Evolutionary conservation across 2,113 vertebrate genomes (phyloP), one percentile per base, ranked within the genome.

Genomic region (Phyllostomus hastatus): DNA sequence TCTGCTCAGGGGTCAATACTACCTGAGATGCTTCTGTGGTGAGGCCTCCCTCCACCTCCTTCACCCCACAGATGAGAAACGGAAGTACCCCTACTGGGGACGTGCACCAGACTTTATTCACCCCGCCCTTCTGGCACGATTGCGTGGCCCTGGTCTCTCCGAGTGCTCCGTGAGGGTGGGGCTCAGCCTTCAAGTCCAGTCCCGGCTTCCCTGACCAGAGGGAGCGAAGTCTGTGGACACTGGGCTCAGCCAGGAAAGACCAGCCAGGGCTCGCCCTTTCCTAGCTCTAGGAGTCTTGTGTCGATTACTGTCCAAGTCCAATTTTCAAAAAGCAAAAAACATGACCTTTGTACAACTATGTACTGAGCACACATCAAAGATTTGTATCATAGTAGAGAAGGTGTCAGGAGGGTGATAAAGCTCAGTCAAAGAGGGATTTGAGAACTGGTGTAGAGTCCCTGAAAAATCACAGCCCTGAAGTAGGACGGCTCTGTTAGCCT

Each of bases 71-170:
- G 66, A 31, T 73, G 20, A 73, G 81, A 73, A 46, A 66, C 11
- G 17, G 46, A 73, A 28, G 20, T 24, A 3, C 54, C 15, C 9
- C 11, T 28, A 19, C 46, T 43, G 5, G 46, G 28, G 81, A 24
- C 33, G 19, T 48, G 16, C 10, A 1, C 11, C 46, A 50, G 17
- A 8, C 17, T 35, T 66, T 15, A 61, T 46, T 52, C 52, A 14
- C 22, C 17, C 12, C 4, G 10, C 4, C 14, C 33, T 24, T 10
- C 5, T n/a, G 5, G 3, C 28, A n/a, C 0, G 2, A 26, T 3
- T 76, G 12, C 0, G 1, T 64, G 70, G 33, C n/a, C 84, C 31
- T 7, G 1, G 26, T 28, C 52, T n/a, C 75, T 75, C 69, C 28
- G 24, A 6, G 17, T 43, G 69, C 22, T 88, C 33, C 46, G 19